Evolutionary conservation across 2,888 invertebrate species (phyloP).

Genomic region (Dicyrtoma fusca): DNA sequence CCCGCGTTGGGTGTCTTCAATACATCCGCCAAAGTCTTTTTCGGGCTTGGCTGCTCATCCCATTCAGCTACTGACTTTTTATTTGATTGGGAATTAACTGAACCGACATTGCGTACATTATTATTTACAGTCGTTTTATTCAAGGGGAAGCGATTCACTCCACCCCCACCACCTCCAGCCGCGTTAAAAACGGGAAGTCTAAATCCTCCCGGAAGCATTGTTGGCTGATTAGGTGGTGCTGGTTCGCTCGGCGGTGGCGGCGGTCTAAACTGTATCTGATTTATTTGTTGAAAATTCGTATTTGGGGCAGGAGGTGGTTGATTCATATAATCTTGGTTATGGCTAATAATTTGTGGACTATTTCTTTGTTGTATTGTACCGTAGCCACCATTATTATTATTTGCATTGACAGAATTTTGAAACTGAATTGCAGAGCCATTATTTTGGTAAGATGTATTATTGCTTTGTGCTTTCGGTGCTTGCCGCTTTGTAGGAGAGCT

Average conservation of each 20-base stretch:
- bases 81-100: background rate
- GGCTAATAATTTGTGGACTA: constrained; percentile 12
- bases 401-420: constrained; percentile 22
- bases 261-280: constrained; percentile 54
- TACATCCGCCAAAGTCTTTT: constrained; percentile 39
- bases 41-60: background rate
- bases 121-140: background rate
- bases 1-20: constrained; percentile 58
- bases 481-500: background rate
- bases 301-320: background rate
- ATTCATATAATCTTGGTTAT: constrained; percentile 44
- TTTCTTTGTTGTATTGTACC: background rate
- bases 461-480: background rate
- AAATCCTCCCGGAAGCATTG: constrained; percentile 58
- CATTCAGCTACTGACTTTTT: background rate
- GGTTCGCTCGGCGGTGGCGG: constrained; percentile 63
- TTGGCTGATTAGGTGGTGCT: constrained; percentile 61
- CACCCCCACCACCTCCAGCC: background rate
- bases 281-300: background rate
- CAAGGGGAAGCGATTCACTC: constrained; percentile 4
- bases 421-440: constrained; percentile 1
- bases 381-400: background rate
- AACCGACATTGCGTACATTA: background rate
- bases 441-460: background rate
- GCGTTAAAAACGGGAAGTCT: constrained; percentile 55